Conservation (phyloP, 2,797 vertebrate species). For the Florisuga fusca region DNA sequence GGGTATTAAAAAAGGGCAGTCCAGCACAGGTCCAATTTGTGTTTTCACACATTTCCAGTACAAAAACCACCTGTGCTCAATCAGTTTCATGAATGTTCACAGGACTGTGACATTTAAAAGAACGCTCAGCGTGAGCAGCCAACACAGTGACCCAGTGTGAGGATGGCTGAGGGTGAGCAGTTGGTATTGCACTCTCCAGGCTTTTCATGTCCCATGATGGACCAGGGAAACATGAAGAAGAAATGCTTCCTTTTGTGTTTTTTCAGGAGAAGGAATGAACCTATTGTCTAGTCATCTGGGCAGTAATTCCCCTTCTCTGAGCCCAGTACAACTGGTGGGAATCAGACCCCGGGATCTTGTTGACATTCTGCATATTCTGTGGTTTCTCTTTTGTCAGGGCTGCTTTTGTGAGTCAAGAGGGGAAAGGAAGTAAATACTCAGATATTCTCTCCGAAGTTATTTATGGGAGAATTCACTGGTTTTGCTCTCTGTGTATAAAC, state of each 20-base stretch:
- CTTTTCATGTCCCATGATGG: rapidly evolving
- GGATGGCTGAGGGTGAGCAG: background rate
- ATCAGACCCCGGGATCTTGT: conserved; percentile 22
- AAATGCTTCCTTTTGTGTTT: conserved; percentile 29
- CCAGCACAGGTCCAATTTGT: background rate
- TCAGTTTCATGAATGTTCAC: background rate
- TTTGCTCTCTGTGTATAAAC: background rate
- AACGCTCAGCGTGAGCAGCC: background rate
- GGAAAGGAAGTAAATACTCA: conserved; percentile 18
- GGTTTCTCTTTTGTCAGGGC: conserved; percentile 57
- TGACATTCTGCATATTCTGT: conserved; percentile 60
- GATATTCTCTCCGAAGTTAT: background rate
- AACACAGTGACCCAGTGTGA: rapidly evolving
- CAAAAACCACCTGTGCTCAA: conserved; percentile 5
- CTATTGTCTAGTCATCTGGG: conserved; percentile 33
- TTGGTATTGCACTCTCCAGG: rapidly evolving
- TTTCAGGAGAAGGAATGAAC: conserved; percentile 29
- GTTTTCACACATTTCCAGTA: conserved; percentile 39
- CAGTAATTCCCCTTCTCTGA: background rate
- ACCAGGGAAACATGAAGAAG: background rate
- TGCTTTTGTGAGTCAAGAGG: conserved; percentile 27
- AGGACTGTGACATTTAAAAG: background rate
- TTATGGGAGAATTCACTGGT: conserved; percentile 9
- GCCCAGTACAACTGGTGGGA: conserved; percentile 22
- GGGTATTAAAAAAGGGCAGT: background rate